These are phyloP conservation scores for Taxidea taxus DNA, from an alignment of 2,113 vertebrate genomes.

Conservation along the genomic window DNA sequence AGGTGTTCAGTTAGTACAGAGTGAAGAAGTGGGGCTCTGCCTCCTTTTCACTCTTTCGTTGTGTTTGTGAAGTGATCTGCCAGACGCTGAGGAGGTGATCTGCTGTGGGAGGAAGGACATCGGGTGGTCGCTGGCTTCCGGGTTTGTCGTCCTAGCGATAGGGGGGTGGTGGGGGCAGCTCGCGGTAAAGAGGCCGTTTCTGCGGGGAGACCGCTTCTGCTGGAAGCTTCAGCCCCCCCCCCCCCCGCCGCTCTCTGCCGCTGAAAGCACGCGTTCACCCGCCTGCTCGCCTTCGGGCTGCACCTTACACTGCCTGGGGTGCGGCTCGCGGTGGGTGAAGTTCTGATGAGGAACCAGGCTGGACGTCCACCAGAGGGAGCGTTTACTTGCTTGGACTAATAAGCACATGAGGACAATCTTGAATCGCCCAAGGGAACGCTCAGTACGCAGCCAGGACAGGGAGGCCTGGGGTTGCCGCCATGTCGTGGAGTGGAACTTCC, in stretches of 20 bases:
- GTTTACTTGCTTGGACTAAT: neutral
- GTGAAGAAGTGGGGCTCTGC: neutral
- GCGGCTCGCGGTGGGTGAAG: neutral
- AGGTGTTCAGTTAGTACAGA: neutral
- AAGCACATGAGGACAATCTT: no score
- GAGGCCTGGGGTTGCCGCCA: neutral
- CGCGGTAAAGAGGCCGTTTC: neutral
- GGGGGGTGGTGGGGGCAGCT: neutral
- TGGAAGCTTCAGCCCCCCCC: neutral
- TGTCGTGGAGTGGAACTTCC: neutral
- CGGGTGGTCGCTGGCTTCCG: neutral
- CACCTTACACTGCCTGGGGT: neutral
- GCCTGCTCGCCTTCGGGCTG: fast-evolving
- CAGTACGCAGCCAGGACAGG: fast-evolving
- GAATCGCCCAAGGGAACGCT: neutral
- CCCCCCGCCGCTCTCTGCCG: neutral
- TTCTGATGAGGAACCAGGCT: neutral
- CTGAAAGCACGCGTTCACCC: no score
- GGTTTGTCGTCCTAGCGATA: neutral
- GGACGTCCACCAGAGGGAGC: no score
- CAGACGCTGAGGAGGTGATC: neutral
- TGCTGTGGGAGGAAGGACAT: neutral
- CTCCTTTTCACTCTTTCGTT: neutral
- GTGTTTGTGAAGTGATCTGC: neutral
- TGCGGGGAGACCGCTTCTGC: fast-evolving